phyloP scores from a whole-genome alignment of 2,113 vertebrate species.

The Hemiscyllium ocellatum region DNA sequence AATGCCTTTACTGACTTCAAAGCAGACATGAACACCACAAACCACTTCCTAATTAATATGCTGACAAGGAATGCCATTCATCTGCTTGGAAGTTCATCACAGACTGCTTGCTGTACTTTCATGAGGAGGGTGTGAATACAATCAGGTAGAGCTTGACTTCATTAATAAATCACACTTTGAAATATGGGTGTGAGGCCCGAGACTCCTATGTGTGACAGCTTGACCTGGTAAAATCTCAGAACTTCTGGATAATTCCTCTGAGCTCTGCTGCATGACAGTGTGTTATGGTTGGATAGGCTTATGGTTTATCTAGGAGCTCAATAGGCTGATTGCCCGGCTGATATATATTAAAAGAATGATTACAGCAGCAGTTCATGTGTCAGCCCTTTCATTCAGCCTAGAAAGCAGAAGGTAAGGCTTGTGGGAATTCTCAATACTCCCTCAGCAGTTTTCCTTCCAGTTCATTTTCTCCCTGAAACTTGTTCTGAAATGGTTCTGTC shows the following conservation, averaged over 20 bases:
- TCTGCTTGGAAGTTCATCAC: constrained; percentile 8
- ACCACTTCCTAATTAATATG: constrained; percentile 18
- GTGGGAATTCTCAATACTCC: not conserved
- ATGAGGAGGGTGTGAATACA: not conserved
- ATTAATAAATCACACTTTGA: constrained; percentile 1
- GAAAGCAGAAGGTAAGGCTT: not conserved
- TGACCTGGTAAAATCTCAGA: not conserved
- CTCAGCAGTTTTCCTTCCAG: not conserved
- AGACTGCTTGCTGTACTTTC: not conserved
- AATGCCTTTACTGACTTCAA: not conserved
- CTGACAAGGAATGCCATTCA: not conserved
- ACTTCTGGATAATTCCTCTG: not conserved
- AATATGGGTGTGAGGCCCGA: not conserved
- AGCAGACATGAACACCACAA: not conserved
- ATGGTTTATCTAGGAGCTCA: not conserved
- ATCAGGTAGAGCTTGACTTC: not conserved
- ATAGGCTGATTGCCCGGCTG: not conserved
- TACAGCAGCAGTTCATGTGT: not conserved
- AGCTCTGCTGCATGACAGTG: not conserved
- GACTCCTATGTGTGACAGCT: not conserved
- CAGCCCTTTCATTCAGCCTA: not conserved
- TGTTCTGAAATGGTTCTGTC: not conserved
- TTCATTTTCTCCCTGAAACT: not conserved
- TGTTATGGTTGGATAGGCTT: constrained; percentile 24
- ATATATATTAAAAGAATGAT: not conserved